Conservation (phyloP, 2,888 invertebrate species). For the Melipona bicolor region DNA sequence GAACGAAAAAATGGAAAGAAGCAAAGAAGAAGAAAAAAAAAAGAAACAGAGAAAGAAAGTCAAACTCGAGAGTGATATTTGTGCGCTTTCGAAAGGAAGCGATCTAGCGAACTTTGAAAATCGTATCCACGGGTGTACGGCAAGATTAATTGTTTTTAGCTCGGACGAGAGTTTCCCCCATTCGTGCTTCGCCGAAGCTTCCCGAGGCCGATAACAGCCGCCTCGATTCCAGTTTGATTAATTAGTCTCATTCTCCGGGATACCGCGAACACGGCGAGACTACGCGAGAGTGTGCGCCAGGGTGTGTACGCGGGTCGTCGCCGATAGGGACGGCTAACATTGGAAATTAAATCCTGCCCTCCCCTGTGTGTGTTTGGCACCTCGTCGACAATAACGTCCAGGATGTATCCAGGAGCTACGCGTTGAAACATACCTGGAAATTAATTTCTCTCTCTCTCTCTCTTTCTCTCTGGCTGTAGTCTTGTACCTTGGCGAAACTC, state of each 20-base stretch:
- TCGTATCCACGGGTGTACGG: constrained; percentile 57
- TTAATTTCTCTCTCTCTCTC: constrained; percentile 33
- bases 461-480: neutral
- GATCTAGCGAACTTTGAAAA: constrained; percentile 7
- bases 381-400: constrained; percentile 34
- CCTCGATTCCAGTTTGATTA: constrained; percentile 73
- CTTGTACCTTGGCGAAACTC: neutral
- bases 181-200: constrained; percentile 32
- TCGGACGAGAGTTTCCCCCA: constrained; percentile 33
- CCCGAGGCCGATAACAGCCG: constrained; percentile 57
- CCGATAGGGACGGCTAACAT: constrained; percentile 50
- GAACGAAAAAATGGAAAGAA: neutral
- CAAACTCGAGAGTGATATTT: neutral
- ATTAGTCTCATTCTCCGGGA: constrained; percentile 71
- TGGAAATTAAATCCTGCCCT: constrained; percentile 66
- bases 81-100: neutral
- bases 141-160: constrained; percentile 76
- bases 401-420: constrained; percentile 2
- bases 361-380: constrained; percentile 33
- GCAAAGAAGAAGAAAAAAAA: too few relatives aligned
- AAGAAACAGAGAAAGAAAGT: neutral
- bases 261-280: constrained; percentile 10
- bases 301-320: neutral
- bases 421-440: constrained; percentile 21
- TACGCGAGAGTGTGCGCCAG: neutral